Base-by-base conservation (phyloP, 1,140 invertebrate genomes). In the Dendroctonus ponderosae region DNA sequence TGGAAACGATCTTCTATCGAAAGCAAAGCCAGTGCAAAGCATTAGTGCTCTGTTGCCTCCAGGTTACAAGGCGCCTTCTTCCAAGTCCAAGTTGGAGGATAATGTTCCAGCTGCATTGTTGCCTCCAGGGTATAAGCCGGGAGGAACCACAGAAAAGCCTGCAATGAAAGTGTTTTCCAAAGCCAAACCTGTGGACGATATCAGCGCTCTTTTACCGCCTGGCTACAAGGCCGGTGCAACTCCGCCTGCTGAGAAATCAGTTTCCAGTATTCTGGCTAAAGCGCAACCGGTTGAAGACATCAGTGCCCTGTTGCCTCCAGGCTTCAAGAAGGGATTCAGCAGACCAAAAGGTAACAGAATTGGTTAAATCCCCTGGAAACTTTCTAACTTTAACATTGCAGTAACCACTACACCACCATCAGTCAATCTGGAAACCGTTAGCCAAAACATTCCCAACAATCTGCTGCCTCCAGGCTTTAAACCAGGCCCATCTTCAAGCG, bases 381-480 rank as follows among this genome's bases (percentile, higher is more conserved):
- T 52, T n/a, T 52, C 15, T 40, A 51, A 37, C 39, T 49, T 60
- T 15, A 26, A 26, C 26, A 26, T 26, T 26, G 26, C 8, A 60
- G 58, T 52, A 2, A 62, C 60, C 8, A 60, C 58, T 60, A 38
- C 60, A 5, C 11, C 37, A 6, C 1, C 60, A 0, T 15, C 44
- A 6, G 60, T 54, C 3, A 8, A 8, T 37, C 46, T 26, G 48
- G 41, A 12, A 39, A 49, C 26, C 7, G 26, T 42, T 2, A 38
- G 52, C 26, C 58, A 60, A 65, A 71, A 65, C 66, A 57, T 60
- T 69, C 68, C 59, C 56, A 53, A 52, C 3, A 62, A 71, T 56
- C 76, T 87, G 7, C 72, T 87, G 43, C 86, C 87, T 41, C 83
- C 86, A 12, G 86, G 83, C n/a, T 87, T 81, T 73, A 59, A 86